These are phyloP conservation scores for Labia minor DNA, from an alignment of 2,888 invertebrate species.

Conservation along the genomic window DNA sequence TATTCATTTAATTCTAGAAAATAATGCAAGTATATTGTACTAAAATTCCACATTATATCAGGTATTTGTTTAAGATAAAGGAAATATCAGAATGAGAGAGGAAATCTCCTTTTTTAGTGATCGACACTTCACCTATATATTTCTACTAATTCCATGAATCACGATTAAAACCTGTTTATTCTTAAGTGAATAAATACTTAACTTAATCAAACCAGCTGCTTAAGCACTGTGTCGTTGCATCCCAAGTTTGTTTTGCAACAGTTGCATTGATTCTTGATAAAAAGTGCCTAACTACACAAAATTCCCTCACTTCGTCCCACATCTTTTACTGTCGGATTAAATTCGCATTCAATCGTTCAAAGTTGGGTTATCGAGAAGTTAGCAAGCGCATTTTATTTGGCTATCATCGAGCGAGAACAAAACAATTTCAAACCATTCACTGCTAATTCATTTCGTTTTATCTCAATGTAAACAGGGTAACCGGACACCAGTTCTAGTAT, in stretches of 20 bases:
- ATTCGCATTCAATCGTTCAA: neutral
- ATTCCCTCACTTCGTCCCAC: neutral
- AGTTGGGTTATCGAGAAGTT: neutral
- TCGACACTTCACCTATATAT: too few relatives aligned
- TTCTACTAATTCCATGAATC: too few relatives aligned
- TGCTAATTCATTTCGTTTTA: neutral
- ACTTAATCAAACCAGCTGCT: too few relatives aligned
- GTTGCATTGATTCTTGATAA: neutral
- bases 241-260: neutral
- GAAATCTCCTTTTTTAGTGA: too few relatives aligned
- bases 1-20: too few relatives aligned
- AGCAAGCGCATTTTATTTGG: neutral
- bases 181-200: too few relatives aligned
- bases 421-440: neutral
- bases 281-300: neutral
- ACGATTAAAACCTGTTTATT: too few relatives aligned
- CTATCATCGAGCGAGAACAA: neutral
- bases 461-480: neutral
- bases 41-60: too few relatives aligned
- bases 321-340: neutral
- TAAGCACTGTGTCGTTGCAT: neutral
- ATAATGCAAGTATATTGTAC: too few relatives aligned
- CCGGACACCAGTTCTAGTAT: neutral
- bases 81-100: too few relatives aligned
- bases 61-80: too few relatives aligned